Evolutionary conservation across 1,140 invertebrate species (phyloP).

Genomic region (Aporrectodea caliginosa): DNA sequence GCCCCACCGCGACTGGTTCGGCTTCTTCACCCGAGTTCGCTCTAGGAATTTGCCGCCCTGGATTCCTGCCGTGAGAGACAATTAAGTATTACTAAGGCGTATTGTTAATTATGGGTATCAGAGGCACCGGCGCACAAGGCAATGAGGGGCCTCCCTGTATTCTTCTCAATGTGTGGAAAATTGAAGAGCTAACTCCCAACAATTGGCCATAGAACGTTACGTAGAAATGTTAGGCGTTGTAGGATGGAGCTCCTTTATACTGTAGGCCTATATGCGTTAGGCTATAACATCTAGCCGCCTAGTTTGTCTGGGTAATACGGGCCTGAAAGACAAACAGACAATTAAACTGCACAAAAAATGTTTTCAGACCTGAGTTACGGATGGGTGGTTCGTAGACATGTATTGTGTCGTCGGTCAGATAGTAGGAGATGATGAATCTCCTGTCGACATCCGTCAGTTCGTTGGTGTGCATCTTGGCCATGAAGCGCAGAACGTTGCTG

Average conservation of each 20-base stretch:
- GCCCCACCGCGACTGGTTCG: constrained; percentile 62
- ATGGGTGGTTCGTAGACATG: constrained; percentile 70
- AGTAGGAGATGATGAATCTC: constrained; percentile 77
- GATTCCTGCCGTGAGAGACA: no score
- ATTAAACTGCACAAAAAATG: not conserved
- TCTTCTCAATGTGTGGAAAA: no score
- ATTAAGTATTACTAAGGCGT: no score
- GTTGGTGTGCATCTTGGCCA: constrained; percentile 67
- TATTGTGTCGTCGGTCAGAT: constrained; percentile 76
- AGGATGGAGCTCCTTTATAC: not conserved
- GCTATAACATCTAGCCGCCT: not conserved
- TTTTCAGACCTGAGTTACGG: constrained; percentile 69
- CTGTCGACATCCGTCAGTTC: constrained; percentile 66
- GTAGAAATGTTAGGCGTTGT: not conserved
- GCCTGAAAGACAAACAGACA: not conserved
- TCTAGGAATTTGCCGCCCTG: constrained; percentile 67
- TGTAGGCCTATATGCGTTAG: not conserved
- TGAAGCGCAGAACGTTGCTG: constrained; percentile 74
- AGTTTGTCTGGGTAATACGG: not conserved
- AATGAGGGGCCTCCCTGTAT: no score
- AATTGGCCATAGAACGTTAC: not conserved
- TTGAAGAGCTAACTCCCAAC: not conserved
- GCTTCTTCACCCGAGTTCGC: constrained; percentile 66
- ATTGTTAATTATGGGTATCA: no score
- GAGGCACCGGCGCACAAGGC: no score